These are phyloP conservation scores for Diplodus puntazzo DNA, from an alignment of 2,797 vertebrate genomes.

Conservation along the genomic window DNA sequence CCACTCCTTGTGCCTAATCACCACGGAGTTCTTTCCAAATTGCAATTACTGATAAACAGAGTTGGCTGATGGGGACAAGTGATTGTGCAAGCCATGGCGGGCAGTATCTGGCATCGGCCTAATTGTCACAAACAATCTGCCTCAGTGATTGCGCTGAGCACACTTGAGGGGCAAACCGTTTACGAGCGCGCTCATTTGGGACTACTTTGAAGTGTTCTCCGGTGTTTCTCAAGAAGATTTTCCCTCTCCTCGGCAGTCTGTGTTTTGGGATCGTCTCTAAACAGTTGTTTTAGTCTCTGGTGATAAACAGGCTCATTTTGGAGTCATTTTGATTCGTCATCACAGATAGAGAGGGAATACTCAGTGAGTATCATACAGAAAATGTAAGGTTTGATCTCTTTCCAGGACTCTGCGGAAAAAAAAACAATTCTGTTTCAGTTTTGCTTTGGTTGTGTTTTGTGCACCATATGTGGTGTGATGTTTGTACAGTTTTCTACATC, in stretches of 20 bases:
- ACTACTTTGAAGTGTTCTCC: conserved; percentile 84
- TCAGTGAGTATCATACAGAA: conserved; percentile 44
- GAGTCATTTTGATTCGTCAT: conserved; percentile 69
- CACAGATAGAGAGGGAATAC: conserved; percentile 44
- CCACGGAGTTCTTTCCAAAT: conserved; percentile 84
- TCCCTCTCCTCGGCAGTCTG: conserved; percentile 55
- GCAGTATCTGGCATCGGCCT: conserved; percentile 88
- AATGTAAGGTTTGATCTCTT: conserved; percentile 53
- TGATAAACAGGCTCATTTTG: conserved; percentile 71
- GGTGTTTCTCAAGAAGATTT: conserved; percentile 72
- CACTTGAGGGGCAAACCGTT: conserved; percentile 81
- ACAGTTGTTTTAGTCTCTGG: conserved; percentile 70
- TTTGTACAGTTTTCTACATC: conserved; percentile 26
- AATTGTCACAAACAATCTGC: conserved; percentile 88
- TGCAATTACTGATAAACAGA: conserved; percentile 87
- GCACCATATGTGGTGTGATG: background rate
- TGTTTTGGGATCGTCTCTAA: conserved; percentile 76
- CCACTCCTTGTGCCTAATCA: conserved; percentile 85
- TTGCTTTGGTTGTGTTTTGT: background rate
- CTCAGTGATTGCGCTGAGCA: conserved; percentile 77
- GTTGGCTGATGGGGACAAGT: conserved; percentile 81
- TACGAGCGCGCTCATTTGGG: conserved; percentile 79
- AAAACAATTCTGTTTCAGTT: conserved; percentile 15
- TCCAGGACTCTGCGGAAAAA: conserved; percentile 8
- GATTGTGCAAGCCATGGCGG: conserved; percentile 78